phyloP scores from a whole-genome alignment of 2,797 vertebrate species.

The Loriculus beryllinus region DNA sequence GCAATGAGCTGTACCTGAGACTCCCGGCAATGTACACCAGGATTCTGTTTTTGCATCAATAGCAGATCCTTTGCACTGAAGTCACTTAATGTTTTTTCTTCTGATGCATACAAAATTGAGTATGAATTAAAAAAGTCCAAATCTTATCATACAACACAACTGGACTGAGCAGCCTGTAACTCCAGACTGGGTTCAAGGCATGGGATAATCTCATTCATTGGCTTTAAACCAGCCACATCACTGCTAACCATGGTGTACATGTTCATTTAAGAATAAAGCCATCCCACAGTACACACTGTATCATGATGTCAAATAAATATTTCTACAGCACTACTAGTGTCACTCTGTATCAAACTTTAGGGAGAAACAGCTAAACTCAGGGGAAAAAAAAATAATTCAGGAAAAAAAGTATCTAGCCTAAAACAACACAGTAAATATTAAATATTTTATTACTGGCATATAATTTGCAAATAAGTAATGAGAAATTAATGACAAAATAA shows the following conservation, averaged over 20 bases:
- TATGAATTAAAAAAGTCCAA: not conserved
- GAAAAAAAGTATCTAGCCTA: not conserved
- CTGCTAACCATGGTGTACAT: too few relatives aligned
- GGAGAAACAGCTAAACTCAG: not conserved
- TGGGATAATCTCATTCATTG: not conserved
- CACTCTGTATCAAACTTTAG: not conserved
- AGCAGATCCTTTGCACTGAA: not conserved
- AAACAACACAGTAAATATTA: not conserved
- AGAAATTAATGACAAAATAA: not conserved
- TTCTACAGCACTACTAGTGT: not conserved
- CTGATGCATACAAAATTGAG: not conserved
- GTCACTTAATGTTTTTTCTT: not conserved
- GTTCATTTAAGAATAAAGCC: not conserved
- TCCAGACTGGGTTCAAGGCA: not conserved
- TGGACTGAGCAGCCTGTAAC: not conserved
- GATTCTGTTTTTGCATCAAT: not conserved
- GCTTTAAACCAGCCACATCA: not conserved
- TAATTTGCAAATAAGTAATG: not conserved
- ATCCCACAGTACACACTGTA: not conserved
- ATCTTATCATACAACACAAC: not conserved
- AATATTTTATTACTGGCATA: not conserved
- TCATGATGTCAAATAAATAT: not conserved
- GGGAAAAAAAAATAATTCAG: not conserved
- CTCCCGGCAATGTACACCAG: not conserved
- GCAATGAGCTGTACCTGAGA: rapidly evolving